Evolutionary conservation across 35 echinoderm and acorn worm species (phyloP).

Genomic region (Ophiothrix spiculata): DNA sequence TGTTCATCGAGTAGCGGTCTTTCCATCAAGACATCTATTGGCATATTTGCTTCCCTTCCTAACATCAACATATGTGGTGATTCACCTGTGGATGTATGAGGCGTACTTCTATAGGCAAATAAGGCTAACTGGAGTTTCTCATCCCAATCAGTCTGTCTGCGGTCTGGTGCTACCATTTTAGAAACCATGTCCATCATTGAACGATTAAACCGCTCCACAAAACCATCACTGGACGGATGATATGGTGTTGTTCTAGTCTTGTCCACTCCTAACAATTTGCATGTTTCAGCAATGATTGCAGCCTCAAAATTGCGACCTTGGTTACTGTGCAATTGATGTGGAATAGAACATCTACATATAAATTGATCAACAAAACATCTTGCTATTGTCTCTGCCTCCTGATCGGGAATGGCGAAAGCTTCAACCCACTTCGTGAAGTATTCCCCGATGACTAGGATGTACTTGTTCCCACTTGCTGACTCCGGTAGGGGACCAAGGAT

Average conservation of each 20-base stretch:
- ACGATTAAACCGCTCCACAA: constrained; percentile 61
- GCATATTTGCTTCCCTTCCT: constrained; percentile 32
- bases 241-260: constrained; percentile 64
- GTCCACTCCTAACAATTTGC: constrained; percentile 25
- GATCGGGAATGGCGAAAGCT: no score
- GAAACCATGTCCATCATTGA: constrained; percentile 17
- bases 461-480: no score
- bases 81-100: constrained; percentile 54
- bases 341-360: no score
- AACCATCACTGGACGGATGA: constrained; percentile 44
- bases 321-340: constrained; percentile 13
- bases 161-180: constrained; percentile 12
- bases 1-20: neutral
- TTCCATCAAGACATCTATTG: constrained; percentile 23
- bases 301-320: constrained; percentile 51
- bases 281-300: constrained; percentile 33
- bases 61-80: constrained; percentile 68
- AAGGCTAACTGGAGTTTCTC: constrained; percentile 36
- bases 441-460: no score
- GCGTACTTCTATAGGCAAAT: constrained; percentile 27
- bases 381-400: no score
- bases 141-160: constrained; percentile 51
- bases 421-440: no score
- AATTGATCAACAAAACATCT: no score
- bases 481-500: no score